phyloP scores from a whole-genome alignment of 2,888 invertebrate genomes.

The Drosophila eohydei region DNA sequence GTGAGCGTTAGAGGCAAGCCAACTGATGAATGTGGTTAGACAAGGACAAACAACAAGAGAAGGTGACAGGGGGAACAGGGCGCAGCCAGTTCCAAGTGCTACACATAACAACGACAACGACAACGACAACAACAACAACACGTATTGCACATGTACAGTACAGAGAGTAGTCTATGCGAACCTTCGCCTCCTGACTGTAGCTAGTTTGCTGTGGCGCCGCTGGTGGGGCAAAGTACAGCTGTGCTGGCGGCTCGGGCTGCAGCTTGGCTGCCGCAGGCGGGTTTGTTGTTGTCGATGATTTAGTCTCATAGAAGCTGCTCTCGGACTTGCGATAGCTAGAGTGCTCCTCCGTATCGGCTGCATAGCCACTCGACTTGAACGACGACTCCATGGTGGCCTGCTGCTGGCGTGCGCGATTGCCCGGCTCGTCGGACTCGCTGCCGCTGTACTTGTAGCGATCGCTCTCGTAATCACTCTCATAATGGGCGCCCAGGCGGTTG shows the following conservation, averaged over 20 bases:
- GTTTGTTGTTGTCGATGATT: conserved; percentile 52
- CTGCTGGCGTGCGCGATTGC: conserved; percentile 69
- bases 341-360: conserved; percentile 90
- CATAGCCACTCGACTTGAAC: conserved; percentile 87
- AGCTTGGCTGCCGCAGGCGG: conserved; percentile 25
- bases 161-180: conserved; percentile 68
- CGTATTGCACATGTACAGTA: conserved; percentile 9
- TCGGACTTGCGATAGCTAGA: conserved; percentile 83
- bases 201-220: conserved; percentile 34
- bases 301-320: conserved; percentile 80
- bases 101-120: conserved; percentile 59
- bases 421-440: conserved; percentile 87
- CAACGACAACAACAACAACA: conserved; percentile 38
- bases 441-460: conserved; percentile 89
- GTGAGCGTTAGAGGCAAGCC: conserved; percentile 42
- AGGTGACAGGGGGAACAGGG: conserved; percentile 11
- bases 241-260: conserved; percentile 72
- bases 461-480: conserved; percentile 89
- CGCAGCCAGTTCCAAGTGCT: conserved; percentile 56
- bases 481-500: conserved; percentile 87
- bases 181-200: conserved; percentile 83
- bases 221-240: conserved; percentile 60
- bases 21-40: conserved; percentile 19
- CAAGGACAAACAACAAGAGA: conserved; percentile 26
- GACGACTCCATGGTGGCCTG: conserved; percentile 72